Percentiles rank a stretch among this genome's conserved stretches.
Evolutionary conservation across 2,113 vertebrate species (phyloP).

Genomic region (Glaucidium brasilianum): DNA sequence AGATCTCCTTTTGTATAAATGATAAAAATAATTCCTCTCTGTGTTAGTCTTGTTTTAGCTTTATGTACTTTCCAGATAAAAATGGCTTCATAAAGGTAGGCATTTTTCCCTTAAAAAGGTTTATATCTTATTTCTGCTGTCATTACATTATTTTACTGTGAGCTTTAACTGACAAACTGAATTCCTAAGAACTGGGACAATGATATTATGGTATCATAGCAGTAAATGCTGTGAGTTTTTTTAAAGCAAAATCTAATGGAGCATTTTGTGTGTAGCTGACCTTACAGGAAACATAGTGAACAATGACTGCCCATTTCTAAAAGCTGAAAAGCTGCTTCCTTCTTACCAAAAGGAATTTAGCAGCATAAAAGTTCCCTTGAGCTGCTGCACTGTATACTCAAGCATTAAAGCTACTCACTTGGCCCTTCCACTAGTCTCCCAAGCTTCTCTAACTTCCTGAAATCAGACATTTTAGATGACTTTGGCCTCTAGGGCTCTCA

Average conservation of each 20-base stretch:
- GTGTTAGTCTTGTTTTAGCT: not conserved
- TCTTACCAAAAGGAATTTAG: conserved; percentile 12
- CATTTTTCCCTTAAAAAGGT: not conserved
- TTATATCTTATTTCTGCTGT: not conserved
- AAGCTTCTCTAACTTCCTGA: conserved; percentile 9
- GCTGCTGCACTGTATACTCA: not conserved
- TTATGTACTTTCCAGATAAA: not conserved
- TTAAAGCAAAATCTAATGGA: conserved; percentile 18
- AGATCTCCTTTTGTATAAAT: not conserved
- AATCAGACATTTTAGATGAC: conserved; percentile 56
- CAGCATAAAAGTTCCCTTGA: not conserved
- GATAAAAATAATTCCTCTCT: not conserved
- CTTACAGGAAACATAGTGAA: not conserved
- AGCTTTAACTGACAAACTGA: not conserved
- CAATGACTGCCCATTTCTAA: conserved; percentile 22
- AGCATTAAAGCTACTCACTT: not conserved
- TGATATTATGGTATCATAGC: conserved; percentile 1
- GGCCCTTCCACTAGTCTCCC: not conserved
- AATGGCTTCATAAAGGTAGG: not conserved
- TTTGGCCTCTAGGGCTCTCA: conserved; percentile 25
- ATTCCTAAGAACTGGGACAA: not conserved
- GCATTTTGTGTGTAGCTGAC: conserved; percentile 9
- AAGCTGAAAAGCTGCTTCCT: not conserved
- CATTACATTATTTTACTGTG: not conserved
- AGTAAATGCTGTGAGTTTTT: not conserved